Evolutionary conservation across 2,113 vertebrate genomes (phyloP).

Genomic region (Cebus imitator): DNA sequence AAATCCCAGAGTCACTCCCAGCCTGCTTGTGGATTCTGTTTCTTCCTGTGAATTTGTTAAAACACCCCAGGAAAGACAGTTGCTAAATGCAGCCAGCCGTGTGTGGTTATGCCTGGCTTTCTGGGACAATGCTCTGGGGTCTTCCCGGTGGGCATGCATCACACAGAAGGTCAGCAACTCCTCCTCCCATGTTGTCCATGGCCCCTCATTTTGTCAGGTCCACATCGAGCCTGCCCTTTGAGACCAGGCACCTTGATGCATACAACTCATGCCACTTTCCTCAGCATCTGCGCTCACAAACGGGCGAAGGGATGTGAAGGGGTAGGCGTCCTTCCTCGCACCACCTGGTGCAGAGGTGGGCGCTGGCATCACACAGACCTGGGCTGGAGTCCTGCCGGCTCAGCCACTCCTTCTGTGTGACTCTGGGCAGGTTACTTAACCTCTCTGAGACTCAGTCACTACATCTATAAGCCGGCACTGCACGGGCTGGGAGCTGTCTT

Average conservation of each 20-base stretch:
- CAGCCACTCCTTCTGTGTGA: neutral
- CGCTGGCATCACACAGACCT: neutral
- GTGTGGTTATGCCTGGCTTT: neutral
- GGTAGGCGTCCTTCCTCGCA: too few species aligned
- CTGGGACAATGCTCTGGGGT: neutral
- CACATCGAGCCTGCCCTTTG: neutral
- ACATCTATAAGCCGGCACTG: neutral
- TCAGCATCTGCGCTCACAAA: neutral
- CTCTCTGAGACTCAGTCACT: neutral
- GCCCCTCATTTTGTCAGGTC: too few species aligned
- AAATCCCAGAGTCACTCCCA: conserved; percentile 41
- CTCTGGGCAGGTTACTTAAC: neutral
- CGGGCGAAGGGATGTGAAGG: neutral
- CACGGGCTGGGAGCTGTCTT: neutral
- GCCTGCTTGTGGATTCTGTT: conserved; percentile 20
- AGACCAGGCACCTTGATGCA: neutral
- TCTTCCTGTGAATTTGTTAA: neutral
- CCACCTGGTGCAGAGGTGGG: fast-evolving
- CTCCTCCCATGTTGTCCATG: fast-evolving
- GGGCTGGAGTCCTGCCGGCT: neutral
- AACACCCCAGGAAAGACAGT: neutral
- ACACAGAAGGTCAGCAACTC: too few species aligned
- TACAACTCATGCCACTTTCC: neutral
- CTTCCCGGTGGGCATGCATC: neutral
- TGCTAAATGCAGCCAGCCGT: too few species aligned